Evolutionary conservation across 1,140 invertebrate genomes (phyloP), one percentile per base, ranked within the genome.

Genomic region (Zelostemma sp.): DNA sequence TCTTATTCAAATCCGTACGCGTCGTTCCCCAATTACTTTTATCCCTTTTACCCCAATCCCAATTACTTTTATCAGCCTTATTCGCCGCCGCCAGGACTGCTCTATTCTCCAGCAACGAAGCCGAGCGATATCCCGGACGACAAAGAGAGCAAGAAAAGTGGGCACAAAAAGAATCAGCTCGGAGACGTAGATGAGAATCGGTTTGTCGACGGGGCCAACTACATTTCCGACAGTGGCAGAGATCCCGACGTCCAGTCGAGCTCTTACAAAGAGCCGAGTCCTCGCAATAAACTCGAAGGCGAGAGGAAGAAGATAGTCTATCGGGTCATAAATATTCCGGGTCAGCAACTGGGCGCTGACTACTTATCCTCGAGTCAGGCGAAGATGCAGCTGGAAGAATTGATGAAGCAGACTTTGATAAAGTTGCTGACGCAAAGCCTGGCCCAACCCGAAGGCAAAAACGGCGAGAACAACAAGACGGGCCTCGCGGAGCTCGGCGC

Each of bases 191-290:
- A 63, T 3, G 70, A 68, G 1, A 62, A 48, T 4, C 73, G 79
- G 8, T 83, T 76, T 35, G 59, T 79, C 2, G 82, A 85, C 21
- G 80, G 75, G 0, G 73, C 19, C 2, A 85, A 85, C 31, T 83
- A 76, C 19, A 66, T 85, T n/a, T 76, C 79, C 0, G 63, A 60
- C 0, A 77, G 45, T n/a, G 43, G 69, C 0, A 80, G 75, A 9
- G 83, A 85, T 48, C 58, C 82, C 6, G 81, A 83, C 6, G 59
- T 61, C 1, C 80, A 82, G 11, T 73, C 81, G 0, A 80, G 68
- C 49, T 71, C 72, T 0, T 78, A 83, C 47, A 80, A 79, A 54
- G 6, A 56, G 1, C 68, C 70, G 5, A 76, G 25, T 19, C 16
- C 58, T 0, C 77, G 77, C 18, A 84, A 82, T 70, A 80, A 63